Base-by-base conservation (phyloP, 2,797 vertebrate genomes). In the Microctenopoma lineatum region DNA sequence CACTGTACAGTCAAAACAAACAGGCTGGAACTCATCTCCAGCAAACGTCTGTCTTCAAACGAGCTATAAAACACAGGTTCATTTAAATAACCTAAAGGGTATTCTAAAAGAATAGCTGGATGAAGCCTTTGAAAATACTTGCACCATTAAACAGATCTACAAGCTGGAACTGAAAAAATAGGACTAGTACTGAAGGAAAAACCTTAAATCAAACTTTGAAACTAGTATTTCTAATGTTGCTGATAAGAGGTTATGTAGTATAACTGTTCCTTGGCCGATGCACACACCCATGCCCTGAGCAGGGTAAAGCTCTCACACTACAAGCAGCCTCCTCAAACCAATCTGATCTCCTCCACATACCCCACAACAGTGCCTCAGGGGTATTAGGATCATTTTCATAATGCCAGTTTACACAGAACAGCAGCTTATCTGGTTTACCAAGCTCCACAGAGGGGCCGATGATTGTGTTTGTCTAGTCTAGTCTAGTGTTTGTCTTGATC, bases 361-460 rank as follows among this genome's bases (percentile, higher is more conserved):
- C 70, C 75, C 48, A 21, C 15, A 75, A 57, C 34, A 2, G 32
- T 57, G 68, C 79, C 59, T 29, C 5, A 3, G 66, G 70, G 77
- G 63, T 77, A 67, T 87, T 71, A 84, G 70, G 71, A 73, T 84
- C 63, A 88, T 79, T 73, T 74, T 60, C 36, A 75, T 64, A 55
- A 79, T 67, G 59, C 55, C 26, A 53, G 67, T 79, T 77, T 67
- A 72, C 59, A 72, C 16, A 1, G 50, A 77, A 77, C 56, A 75
- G 66, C 81, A 34, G 34, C 11, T 32, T 59, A 46, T 66, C 48
- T 65, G 47, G 34, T 58, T 53, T 34, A 59, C 29, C 18, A 27
- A 56, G 42, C 39, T 53, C 36, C 66, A 63, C 39, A 65, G 4
- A 63, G 21, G 7, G n/a, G 12, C 21, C 21, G 47, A 64, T 59